Evolutionary conservation across 2,113 vertebrate genomes (phyloP), one percentile per base, ranked within the genome.

Genomic region (Micronycteris hirsuta): DNA sequence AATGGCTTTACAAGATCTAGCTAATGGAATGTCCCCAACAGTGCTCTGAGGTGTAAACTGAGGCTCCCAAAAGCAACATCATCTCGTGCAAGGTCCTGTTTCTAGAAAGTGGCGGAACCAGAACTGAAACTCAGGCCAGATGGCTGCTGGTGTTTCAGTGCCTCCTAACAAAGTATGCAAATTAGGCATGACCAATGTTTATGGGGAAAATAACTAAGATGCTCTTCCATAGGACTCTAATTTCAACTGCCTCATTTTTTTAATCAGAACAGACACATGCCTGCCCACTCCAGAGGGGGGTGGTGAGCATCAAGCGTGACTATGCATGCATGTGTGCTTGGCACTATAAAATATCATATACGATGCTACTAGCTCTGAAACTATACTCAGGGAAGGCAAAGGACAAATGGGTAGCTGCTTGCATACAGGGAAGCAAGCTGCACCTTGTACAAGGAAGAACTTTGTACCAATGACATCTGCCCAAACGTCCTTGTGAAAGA

Each of bases 71-170:
- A 94, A 24, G 83, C 45, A 63, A 65, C 9, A 8, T 26, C 54
- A 87, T 78, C 41, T 83, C 31, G 45, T 16, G 33, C 47, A 67
- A 73, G 31, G 65, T 91, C 74, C 71, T 67, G 36, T 68, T 80
- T 31, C 47, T 38, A 83, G 82, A 87, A 87, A 86, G 81, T 56
- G 41, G 82, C 2, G 78, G 68, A 78, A 87, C 16, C 33, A 70
- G 77, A 93, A 80, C 19, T 8, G 24, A 95, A 87, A 83, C 67
- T 56, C 54, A 38, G 24, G 47, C 83, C 68, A 71, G 49, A 68
- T 36, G 82, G 41, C 28, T 93, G 19, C 20, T n/a, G 15, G n/a
- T 22, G 74, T 31, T 67, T 84, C 20, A 76, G 70, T 56, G 80
- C 5, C 41, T 92, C 58, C 58, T 68, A 17, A 28, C 58, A 82